Evolutionary conservation across 2,797 vertebrate genomes (phyloP).

Genomic region (Borostomias antarcticus): DNA sequence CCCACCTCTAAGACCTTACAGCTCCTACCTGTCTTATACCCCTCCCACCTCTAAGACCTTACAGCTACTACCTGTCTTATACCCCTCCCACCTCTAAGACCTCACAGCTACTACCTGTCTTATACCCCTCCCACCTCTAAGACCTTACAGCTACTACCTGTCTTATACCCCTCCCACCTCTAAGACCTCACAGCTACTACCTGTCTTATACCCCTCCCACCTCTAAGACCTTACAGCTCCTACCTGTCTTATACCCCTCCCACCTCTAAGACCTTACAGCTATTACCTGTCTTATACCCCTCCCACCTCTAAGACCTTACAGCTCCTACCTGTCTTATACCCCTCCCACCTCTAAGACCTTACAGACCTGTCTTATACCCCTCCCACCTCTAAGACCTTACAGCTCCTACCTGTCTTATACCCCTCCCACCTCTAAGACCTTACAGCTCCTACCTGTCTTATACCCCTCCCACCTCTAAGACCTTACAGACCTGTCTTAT

Average conservation of each 20-base stretch:
- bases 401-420: background rate
- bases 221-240: background rate
- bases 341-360: background rate
- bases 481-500: background rate
- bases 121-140: background rate
- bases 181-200: background rate
- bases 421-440: background rate
- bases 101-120: background rate
- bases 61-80: background rate
- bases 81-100: background rate
- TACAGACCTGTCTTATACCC: too few relatives aligned
- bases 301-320: background rate
- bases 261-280: background rate
- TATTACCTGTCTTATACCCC: background rate
- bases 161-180: background rate
- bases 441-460: background rate
- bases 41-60: background rate
- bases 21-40: background rate
- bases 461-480: background rate
- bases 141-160: background rate
- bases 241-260: background rate
- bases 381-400: background rate
- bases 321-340: background rate
- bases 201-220: background rate
- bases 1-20: background rate